phyloP scores from a whole-genome alignment of 2,113 vertebrate species.

The Campylomormyrus numenius region DNA sequence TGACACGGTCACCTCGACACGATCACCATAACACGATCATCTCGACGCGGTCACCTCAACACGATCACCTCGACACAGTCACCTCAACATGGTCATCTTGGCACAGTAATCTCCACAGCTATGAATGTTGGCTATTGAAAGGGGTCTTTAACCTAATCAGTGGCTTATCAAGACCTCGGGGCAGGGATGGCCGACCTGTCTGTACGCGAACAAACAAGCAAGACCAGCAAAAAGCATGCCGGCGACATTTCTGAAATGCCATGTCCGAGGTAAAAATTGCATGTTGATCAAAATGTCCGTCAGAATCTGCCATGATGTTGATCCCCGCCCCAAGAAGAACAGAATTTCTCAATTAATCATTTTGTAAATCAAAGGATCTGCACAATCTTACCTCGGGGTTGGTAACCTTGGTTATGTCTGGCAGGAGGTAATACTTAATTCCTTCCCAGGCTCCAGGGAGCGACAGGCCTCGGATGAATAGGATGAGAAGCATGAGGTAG shows the following conservation, averaged over 20 bases:
- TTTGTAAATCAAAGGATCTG: background rate
- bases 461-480: slow-evolving; percentile 61
- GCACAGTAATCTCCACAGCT: background rate
- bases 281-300: background rate
- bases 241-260: background rate
- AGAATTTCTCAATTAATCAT: background rate
- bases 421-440: slow-evolving; percentile 52
- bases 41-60: background rate
- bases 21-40: background rate
- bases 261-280: background rate
- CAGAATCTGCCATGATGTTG: background rate
- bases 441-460: slow-evolving; percentile 58
- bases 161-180: background rate
- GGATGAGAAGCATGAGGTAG: slow-evolving; percentile 60
- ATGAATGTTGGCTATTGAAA: background rate
- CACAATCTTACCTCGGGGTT: slow-evolving; percentile 9
- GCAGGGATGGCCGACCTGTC: background rate
- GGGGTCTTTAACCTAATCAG: background rate
- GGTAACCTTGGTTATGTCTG: slow-evolving; percentile 41
- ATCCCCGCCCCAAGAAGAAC: background rate
- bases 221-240: background rate
- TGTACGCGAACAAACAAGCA: background rate
- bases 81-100: background rate
- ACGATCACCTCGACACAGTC: background rate
- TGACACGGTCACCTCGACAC: background rate